Evolutionary conservation across 2,797 vertebrate genomes (phyloP), one percentile per base, ranked within the genome.

Genomic region (Lacerta bilineata): DNA sequence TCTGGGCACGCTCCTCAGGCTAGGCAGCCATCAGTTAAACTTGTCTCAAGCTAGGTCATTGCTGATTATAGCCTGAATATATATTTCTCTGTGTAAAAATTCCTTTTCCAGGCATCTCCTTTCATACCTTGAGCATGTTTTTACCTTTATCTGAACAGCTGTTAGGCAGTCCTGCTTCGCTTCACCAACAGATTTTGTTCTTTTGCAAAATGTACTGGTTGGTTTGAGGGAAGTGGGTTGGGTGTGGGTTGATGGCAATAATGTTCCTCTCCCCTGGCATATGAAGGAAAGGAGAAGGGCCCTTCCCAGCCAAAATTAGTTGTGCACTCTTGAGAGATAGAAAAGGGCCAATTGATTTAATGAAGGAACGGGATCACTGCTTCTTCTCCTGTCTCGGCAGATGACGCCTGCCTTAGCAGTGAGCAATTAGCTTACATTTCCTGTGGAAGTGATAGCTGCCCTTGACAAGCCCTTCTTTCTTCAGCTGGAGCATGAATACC

Each of bases 381-480:
- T 43, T 3, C 11, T 68, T 94, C 88, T 81, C 86, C 91, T 88
- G 85, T 87, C 91, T 91, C 93, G 91, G 91, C 87, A 87, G 93
- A 85, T 93, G 90, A 87, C 88, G 91, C 87, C 93, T 55, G 0
- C 93, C 92, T 93, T 88, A 91, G 90, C 89, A 93, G 90, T 29
- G 6, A 87, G 81, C 78, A 87, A 87, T 91, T 76, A 89, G 95
- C 83, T 91, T 91, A 92, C 87, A 93, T 94, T 89, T 93, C 94
- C 89, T 90, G 95, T 93, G 94, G 95, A 95, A 95, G 90, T 90
- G 10, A 89, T 93, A 89, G 90, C 90, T 17, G 0, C 83, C 85
- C 66, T 82, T 83, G 91, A 96, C 94, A 96, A 96, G 94, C 89
- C 86, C 78, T 87, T 85, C 94, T 95, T 95, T 96, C 90, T 92